phyloP scores from a whole-genome alignment of 2,797 vertebrate species.

The Coregonus sp. region DNA sequence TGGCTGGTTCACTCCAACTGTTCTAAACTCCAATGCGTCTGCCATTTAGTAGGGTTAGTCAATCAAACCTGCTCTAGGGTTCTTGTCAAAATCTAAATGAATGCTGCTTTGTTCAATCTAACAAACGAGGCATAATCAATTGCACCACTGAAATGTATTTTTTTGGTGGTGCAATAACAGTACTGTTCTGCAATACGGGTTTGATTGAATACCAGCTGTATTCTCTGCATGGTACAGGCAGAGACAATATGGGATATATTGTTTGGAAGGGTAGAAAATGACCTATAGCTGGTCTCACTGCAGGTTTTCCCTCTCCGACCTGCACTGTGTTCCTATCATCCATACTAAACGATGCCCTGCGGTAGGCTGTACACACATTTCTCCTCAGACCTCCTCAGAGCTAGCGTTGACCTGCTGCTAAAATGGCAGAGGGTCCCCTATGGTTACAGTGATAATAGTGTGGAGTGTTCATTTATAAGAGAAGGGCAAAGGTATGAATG shows the following conservation, averaged over 20 bases:
- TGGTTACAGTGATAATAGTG: constrained; percentile 5
- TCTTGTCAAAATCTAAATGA: not conserved
- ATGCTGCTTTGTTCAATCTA: not conserved
- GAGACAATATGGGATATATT: not conserved
- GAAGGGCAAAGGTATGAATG: constrained; percentile 7
- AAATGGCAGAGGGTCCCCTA: constrained; percentile 4
- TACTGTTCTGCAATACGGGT: too few relatives aligned
- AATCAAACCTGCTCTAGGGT: constrained; percentile 44
- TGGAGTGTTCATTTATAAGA: constrained; percentile 33
- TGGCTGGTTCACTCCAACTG: constrained; percentile 14
- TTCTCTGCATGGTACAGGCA: not conserved
- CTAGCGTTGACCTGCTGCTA: not conserved
- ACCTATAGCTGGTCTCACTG: constrained; percentile 4
- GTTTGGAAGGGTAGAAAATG: constrained; percentile 11
- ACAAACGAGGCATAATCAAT: not conserved
- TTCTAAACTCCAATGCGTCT: not conserved
- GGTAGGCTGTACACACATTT: not conserved
- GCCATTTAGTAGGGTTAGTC: constrained; percentile 29
- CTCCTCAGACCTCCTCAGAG: not conserved
- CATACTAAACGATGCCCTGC: not conserved
- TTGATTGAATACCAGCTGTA: not conserved
- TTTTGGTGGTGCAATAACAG: not conserved
- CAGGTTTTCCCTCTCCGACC: not conserved
- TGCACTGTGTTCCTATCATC: constrained; percentile 10
- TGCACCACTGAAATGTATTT: not conserved